Percentiles rank a stretch among this genome's conserved stretches.
phyloP scores from a whole-genome alignment of 2,113 vertebrate species.

The Phodopus roborovskii region DNA sequence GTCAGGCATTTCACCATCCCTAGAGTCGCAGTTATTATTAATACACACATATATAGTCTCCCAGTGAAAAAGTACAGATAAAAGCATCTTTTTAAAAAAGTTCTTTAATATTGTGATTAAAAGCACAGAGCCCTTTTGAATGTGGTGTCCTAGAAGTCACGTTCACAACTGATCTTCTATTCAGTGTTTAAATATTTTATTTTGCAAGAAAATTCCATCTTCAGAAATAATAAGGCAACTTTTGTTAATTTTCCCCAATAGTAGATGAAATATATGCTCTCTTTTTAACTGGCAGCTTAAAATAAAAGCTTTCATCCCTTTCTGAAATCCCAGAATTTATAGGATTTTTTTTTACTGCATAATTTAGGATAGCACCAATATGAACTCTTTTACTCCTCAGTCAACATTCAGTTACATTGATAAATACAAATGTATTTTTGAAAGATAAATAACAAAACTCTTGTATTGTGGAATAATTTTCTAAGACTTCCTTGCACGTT shows the following conservation, averaged over 20 bases:
- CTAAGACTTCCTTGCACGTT: slow-evolving; percentile 2
- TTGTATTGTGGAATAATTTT: slow-evolving; percentile 30
- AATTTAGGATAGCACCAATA: slow-evolving; percentile 13
- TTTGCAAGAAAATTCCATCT: slow-evolving; percentile 31
- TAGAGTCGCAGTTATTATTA: not conserved
- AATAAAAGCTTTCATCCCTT: not conserved
- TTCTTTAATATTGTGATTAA: not conserved
- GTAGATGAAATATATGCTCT: not conserved
- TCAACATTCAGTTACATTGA: not conserved
- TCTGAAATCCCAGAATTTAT: not conserved
- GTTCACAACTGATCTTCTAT: not conserved
- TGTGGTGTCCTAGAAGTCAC: not conserved
- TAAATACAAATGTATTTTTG: not conserved
- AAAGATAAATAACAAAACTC: not conserved
- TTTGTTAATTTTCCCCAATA: not conserved
- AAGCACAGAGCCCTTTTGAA: not conserved
- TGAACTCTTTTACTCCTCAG: not conserved
- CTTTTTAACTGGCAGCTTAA: not conserved
- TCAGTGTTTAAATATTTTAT: not conserved
- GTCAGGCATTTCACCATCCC: not conserved
- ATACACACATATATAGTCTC: not conserved
- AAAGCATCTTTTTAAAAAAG: not conserved
- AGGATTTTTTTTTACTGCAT: not conserved
- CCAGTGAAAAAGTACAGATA: slow-evolving; percentile 42
- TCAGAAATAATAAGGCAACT: slow-evolving; percentile 9